phyloP scores from a whole-genome alignment of 1,140 invertebrate species.

The Mycetomoellerius zeteki region DNA sequence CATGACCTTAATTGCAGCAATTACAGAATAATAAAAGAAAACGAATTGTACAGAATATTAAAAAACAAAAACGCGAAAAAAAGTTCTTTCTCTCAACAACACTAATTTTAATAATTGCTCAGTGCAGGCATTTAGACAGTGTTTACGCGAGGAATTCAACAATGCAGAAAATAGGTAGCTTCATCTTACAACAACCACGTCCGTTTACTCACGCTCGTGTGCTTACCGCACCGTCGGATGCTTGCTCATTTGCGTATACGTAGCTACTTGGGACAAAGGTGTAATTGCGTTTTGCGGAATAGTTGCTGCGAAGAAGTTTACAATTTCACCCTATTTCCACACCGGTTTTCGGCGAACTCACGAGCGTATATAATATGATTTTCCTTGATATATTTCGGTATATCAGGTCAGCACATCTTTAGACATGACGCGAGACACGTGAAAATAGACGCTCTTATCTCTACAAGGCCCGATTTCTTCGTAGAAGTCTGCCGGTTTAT shows the following conservation, averaged over 20 bases:
- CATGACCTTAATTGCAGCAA: not conserved
- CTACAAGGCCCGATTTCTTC: slow-evolving; percentile 31
- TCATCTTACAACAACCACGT: slow-evolving; percentile 8
- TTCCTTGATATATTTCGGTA: slow-evolving; percentile 40
- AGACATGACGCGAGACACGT: slow-evolving; percentile 29
- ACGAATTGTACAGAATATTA: not conserved
- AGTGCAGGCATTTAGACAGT: not conserved
- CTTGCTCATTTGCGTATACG: not conserved
- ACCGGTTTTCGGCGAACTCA: not conserved
- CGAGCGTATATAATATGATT: not conserved
- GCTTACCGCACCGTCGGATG: not conserved
- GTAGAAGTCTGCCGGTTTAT: not conserved
- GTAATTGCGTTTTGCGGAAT: slow-evolving; percentile 6
- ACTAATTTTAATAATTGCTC: slow-evolving; percentile 16
- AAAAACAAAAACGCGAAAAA: not conserved
- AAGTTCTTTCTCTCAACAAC: not conserved
- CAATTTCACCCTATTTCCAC: not conserved
- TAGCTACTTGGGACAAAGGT: not conserved
- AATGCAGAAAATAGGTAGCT: slow-evolving; percentile 27
- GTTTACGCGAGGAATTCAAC: slow-evolving; percentile 14
- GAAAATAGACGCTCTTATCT: slow-evolving; percentile 33
- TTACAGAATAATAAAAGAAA: not conserved
- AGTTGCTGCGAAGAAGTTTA: not conserved
- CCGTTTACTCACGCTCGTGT: not conserved
- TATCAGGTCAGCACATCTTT: slow-evolving; percentile 40